Evolutionary conservation across 2,113 vertebrate species (phyloP).

Genomic region (Mesocricetus auratus): DNA sequence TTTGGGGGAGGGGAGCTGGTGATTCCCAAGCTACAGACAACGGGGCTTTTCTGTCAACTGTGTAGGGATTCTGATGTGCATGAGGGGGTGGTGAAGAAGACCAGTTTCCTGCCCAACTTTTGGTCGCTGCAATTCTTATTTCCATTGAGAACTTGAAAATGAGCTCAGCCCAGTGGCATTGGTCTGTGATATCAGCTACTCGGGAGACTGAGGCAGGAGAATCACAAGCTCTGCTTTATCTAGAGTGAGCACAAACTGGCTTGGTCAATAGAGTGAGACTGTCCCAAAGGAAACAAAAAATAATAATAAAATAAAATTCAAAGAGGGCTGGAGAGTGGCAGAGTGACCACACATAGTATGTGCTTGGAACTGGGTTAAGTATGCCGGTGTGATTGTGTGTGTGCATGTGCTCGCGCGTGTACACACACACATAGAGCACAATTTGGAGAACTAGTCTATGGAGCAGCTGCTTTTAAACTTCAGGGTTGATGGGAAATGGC

Average conservation of each 20-base stretch:
- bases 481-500: slow-evolving; percentile 3
- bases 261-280: neutral
- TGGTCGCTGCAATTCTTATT: neutral
- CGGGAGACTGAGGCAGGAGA: neutral
- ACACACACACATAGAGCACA: neutral
- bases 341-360: neutral
- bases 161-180: neutral
- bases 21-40: slow-evolving; percentile 6
- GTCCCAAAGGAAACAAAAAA: neutral
- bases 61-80: neutral
- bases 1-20: slow-evolving; percentile 15
- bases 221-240: neutral
- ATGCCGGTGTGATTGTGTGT: too few species aligned
- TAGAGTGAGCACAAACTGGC: neutral
- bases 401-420: fast-evolving
- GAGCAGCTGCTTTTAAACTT: slow-evolving; percentile 43
- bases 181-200: neutral
- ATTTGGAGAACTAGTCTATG: slow-evolving; percentile 14
- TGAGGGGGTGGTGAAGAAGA: fast-evolving
- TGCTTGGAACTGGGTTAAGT: neutral
- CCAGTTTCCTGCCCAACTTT: slow-evolving; percentile 15
- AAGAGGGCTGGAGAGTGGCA: neutral
- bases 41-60: slow-evolving; percentile 15
- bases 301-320: neutral
- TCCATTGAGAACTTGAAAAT: slow-evolving; percentile 59